Evolutionary conservation across 1,140 invertebrate species (phyloP).

Genomic region (Platorchestia sp.): DNA sequence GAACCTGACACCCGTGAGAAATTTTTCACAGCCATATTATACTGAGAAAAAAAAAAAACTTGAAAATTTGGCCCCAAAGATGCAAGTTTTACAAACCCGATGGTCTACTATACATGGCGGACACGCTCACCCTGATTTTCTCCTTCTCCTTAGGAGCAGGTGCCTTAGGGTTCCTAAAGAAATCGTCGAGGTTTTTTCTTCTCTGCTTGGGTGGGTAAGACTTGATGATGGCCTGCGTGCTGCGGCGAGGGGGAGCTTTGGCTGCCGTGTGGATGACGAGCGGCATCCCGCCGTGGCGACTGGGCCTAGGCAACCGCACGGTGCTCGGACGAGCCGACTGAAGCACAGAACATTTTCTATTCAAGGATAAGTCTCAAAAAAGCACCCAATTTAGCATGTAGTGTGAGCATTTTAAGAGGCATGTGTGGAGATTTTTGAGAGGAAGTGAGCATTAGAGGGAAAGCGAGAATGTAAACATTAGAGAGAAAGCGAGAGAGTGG

Average conservation of each 20-base stretch:
- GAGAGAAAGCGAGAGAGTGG: too few relatives aligned
- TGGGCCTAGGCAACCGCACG: conserved; percentile 20
- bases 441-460: too few relatives aligned
- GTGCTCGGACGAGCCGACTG: background rate
- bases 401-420: background rate
- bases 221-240: background rate
- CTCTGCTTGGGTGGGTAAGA: conserved; percentile 38
- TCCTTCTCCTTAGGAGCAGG: background rate
- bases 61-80: too few relatives aligned
- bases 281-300: background rate
- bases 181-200: conserved; percentile 9
- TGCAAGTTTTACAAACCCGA: too few relatives aligned
- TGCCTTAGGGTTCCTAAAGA: conserved; percentile 47
- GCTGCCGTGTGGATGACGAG: conserved; percentile 62
- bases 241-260: conserved; percentile 28
- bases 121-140: background rate
- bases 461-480: too few relatives aligned
- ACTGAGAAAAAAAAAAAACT: too few relatives aligned
- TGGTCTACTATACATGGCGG: background rate
- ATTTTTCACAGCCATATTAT: too few relatives aligned
- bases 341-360: background rate
- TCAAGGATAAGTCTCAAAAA: background rate
- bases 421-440: too few relatives aligned
- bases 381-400: background rate
- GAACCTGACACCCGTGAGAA: too few relatives aligned